Evolutionary conservation across 2,797 vertebrate species (phyloP).

Genomic region (Acanthis flammea): DNA sequence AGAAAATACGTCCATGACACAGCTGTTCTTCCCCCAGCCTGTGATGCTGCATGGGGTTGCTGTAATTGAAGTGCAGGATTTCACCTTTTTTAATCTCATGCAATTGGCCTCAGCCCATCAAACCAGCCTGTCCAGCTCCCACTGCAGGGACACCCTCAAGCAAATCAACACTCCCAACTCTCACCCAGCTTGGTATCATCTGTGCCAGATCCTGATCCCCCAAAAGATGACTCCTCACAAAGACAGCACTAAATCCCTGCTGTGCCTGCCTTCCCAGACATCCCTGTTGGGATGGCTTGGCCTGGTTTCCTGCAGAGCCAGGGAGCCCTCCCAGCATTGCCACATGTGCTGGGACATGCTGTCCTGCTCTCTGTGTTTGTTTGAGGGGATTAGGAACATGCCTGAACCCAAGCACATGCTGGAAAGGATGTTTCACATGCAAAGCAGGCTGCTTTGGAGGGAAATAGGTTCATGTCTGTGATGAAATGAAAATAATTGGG

Average conservation of each 20-base stretch:
- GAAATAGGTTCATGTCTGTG: neutral
- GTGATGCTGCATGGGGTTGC: neutral
- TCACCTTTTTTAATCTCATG: neutral
- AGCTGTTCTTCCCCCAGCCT: neutral
- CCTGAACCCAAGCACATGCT: neutral
- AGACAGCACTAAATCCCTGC: neutral
- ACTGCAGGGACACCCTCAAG: neutral
- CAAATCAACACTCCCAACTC: neutral
- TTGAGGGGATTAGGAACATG: neutral
- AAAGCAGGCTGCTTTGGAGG: neutral
- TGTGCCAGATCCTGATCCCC: neutral
- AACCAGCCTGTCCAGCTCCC: neutral
- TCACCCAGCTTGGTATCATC: neutral
- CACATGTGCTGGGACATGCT: neutral
- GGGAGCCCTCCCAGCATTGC: neutral
- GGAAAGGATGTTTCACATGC: neutral
- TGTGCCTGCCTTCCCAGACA: neutral
- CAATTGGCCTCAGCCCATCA: rapidly evolving
- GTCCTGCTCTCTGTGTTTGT: neutral
- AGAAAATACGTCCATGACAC: neutral
- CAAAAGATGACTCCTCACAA: neutral
- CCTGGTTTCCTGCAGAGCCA: neutral
- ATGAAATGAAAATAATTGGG: slow-evolving; percentile 58
- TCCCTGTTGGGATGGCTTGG: neutral
- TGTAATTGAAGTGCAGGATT: neutral